Base-by-base conservation (phyloP, 2,888 invertebrate species). In the Phytoseiulus persimilis region DNA sequence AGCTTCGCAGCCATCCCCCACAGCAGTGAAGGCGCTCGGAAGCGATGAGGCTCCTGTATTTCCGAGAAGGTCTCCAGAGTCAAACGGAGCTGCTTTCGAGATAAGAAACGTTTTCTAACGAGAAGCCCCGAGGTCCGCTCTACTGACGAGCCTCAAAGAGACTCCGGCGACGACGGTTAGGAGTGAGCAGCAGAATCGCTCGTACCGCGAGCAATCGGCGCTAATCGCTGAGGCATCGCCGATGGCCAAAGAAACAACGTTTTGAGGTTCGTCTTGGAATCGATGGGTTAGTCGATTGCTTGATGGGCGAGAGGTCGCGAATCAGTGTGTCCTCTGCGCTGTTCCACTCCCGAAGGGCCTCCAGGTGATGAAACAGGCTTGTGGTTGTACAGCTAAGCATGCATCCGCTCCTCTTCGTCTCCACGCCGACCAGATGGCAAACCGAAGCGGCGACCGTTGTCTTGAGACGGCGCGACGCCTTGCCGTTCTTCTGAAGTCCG, bases 341-440 rank as follows among this genome's bases (percentile, higher is more conserved):
- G 11, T 18, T 65, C 65, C 11, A 65, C 2, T 28, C 65, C 23
- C 18, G 1, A 23, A 23, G 2, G 28, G 65, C 18, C 14, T 65
- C 65, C 65, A 65, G 9, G 65, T 65, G 65, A 1, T 65, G 28
- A 14, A 28, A 65, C 23, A 6, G 65, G 18, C 23, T 23, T 83
- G 45, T 83, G 23, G 28, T 83, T 45, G 32, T 31, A 83, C 31
- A 39, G 32, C 28, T 2, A 28, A 45, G n/a, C 46, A 18, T 46
- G 65, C 18, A 46, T 28, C 84, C 33, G 39, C 39, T 90, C 83
- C 83, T 84, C 87, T 83, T 65, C 83, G 83, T n/a, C 89, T n/a
- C 83, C 83, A 33, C 23, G 31, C 83, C 65, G 46, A 31, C 31
- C 89, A 83, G 83, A 83, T 84, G 32, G 32, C 65, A 14, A 39